Percentiles rank a stretch among this genome's conserved stretches.
phyloP scores from a whole-genome alignment of 2,113 vertebrate species.

The Gnathonemus echidnorhynchus region DNA sequence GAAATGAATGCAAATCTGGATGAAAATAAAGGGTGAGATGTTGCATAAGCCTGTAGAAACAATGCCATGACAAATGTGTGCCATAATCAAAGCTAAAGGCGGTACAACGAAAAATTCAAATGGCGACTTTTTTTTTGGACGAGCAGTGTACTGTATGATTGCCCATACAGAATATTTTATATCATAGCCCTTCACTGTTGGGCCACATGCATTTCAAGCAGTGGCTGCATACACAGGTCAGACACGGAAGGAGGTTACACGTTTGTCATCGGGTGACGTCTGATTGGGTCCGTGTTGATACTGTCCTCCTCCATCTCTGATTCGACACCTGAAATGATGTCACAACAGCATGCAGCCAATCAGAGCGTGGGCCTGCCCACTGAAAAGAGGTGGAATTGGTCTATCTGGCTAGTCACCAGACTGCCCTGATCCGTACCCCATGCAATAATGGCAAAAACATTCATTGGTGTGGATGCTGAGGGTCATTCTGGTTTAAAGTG shows the following conservation, averaged over 20 bases:
- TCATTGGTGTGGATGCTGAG: background rate
- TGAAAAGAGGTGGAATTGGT: background rate
- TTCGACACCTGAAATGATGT: background rate
- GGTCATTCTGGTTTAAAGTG: background rate
- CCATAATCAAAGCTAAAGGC: too few relatives aligned
- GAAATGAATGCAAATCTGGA: too few relatives aligned
- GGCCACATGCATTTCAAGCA: background rate
- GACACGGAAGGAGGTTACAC: background rate
- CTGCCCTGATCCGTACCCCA: background rate
- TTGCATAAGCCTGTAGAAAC: too few relatives aligned
- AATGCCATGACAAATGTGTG: too few relatives aligned
- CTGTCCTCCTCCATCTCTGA: background rate
- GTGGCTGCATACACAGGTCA: background rate
- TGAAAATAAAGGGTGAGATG: too few relatives aligned
- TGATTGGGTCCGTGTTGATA: background rate
- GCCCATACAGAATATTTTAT: background rate
- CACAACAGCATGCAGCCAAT: background rate
- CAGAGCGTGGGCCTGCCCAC: background rate
- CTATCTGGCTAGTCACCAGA: background rate
- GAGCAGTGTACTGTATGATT: background rate
- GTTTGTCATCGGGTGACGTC: background rate
- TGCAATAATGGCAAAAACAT: background rate
- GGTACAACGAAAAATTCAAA: too few relatives aligned
- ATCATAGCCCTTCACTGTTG: background rate
- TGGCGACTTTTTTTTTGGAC: too few relatives aligned